phyloP scores from a whole-genome alignment of 2,888 invertebrate species.

The Aspidapion aeneum region DNA sequence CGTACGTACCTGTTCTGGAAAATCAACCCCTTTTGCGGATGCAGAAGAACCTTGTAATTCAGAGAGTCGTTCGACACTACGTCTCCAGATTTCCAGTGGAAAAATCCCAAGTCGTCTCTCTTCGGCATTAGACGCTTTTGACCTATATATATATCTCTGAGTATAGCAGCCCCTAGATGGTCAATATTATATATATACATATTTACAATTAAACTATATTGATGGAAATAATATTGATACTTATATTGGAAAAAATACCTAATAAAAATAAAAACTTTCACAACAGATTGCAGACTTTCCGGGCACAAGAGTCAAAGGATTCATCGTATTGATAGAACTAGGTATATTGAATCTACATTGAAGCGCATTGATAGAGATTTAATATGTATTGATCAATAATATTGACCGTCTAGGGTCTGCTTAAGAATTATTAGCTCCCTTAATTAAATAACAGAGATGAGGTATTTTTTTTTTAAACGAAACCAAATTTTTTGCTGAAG shows the following conservation, averaged over 20 bases:
- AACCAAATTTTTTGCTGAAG: too few species aligned
- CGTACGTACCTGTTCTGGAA: conserved; percentile 65
- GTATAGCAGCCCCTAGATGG: not conserved
- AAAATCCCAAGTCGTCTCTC: conserved; percentile 70
- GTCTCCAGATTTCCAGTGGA: conserved; percentile 72
- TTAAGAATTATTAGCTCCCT: too few species aligned
- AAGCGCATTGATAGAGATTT: too few species aligned
- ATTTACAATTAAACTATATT: not conserved
- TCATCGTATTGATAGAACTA: too few species aligned
- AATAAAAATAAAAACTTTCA: too few species aligned
- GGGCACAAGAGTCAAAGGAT: not conserved
- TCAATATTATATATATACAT: not conserved
- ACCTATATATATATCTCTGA: conserved; percentile 26
- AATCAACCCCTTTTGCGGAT: conserved; percentile 67
- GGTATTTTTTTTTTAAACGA: too few species aligned
- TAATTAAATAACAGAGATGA: too few species aligned
- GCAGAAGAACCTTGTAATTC: conserved; percentile 73
- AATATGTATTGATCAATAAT: too few species aligned
- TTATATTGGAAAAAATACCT: too few species aligned
- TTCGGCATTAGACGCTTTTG: conserved; percentile 60
- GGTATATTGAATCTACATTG: too few species aligned
- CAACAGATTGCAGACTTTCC: not conserved
- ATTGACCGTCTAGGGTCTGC: too few species aligned
- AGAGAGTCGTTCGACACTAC: conserved; percentile 68
- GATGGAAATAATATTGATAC: too few species aligned